Percentiles rank a stretch among this genome's conserved stretches.
These are phyloP conservation scores for Taphrorychus bicolor DNA, from an alignment of 2,888 invertebrate species.

Conservation along the genomic window DNA sequence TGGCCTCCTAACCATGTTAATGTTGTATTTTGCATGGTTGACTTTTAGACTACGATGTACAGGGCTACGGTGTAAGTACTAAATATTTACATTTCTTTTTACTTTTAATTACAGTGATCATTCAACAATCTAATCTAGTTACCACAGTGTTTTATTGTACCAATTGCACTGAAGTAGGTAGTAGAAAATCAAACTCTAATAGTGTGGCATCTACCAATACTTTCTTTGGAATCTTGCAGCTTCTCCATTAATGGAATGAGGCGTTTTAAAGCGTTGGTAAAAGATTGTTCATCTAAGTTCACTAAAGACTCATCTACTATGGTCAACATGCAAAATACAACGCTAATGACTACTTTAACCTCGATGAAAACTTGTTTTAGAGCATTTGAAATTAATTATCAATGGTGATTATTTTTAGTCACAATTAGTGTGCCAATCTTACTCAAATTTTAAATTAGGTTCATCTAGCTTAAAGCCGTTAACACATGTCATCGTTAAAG, in stretches of 20 bases:
- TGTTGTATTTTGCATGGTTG: neutral
- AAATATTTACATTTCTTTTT: neutral
- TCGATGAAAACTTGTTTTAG: conserved; percentile 13
- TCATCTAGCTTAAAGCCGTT: conserved; percentile 32
- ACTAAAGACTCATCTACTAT: conserved; percentile 43
- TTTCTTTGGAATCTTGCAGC: neutral
- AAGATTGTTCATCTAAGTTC: conserved; percentile 13
- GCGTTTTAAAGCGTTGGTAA: neutral
- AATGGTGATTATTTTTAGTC: no score
- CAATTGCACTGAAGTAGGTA: no score
- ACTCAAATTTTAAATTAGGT: neutral
- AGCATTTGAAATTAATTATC: neutral
- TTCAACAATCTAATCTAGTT: neutral
- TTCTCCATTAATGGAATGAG: neutral
- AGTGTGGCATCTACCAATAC: neutral
- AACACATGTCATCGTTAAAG: conserved; percentile 15
- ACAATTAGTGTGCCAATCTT: no score
- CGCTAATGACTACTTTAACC: conserved; percentile 45
- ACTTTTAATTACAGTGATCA: neutral
- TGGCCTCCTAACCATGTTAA: neutral
- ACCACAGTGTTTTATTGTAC: neutral
- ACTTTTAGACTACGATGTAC: neutral
- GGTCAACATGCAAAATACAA: conserved; percentile 53
- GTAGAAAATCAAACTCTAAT: neutral
- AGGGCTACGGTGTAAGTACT: neutral